Evolutionary conservation across 2,888 invertebrate genomes (phyloP), one percentile per base, ranked within the genome.

Genomic region (Ornithoptera alexandrae): DNA sequence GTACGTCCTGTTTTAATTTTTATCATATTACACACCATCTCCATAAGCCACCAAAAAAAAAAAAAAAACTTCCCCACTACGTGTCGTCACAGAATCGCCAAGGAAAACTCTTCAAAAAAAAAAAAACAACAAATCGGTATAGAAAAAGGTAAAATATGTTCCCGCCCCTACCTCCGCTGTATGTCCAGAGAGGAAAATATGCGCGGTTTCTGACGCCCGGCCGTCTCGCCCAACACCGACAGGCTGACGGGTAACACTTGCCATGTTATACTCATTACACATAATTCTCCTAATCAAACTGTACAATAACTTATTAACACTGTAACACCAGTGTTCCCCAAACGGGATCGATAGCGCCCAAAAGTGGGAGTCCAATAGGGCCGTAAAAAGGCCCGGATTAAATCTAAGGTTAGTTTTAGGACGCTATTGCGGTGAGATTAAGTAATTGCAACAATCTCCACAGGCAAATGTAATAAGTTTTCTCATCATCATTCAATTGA

Each of bases 101-200:
- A 46, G 42, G 56, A 69, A 69, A 73, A 63, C 50, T 57, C 59
- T 50, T 42, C 63, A 67, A 65, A 62, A 72, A 69, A 66, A 68
- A 63, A 42, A 66, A 65, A 58, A 64, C 20, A 57, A 72, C 69
- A 69, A 67, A 65, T 60, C 46, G 30, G 30, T 58, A 64, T 65
- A 61, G 1, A n/a, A n/a, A n/a, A 53, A 53, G 18, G 18, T 18
- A 53, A 53, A n/a, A n/a, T n/a, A 69, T 68, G 65, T 65, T 61
- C 70, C 71, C 72, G 67, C 72, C 69, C 75, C 72, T 92, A 92
- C 93, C 92, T 93, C 87, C 90, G 83, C 80, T 90, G 88, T 73
- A 93, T 91, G 81, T 93, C 92, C 87, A 92, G 82, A 73, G 92
- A 92, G 79, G 92, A 88, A 87, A 92, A 93, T 78, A 92, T 92